phyloP scores from a whole-genome alignment of 1,140 invertebrate genomes.

The Homarus americanus region DNA sequence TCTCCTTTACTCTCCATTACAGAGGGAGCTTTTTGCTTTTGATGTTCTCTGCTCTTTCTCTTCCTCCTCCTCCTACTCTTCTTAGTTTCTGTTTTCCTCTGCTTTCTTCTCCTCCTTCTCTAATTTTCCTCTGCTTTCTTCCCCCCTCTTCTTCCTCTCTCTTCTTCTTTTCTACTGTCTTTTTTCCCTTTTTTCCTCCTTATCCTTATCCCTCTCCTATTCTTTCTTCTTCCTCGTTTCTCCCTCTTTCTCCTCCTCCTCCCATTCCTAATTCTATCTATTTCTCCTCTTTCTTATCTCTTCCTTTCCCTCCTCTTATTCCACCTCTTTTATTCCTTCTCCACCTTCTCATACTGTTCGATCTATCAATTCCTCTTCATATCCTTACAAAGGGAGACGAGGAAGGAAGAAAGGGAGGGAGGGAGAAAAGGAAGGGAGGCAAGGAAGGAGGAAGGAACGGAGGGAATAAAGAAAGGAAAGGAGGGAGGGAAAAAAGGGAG shows the following conservation, averaged over 20 bases:
- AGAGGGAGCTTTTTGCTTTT: no score
- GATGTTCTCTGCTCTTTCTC: neutral
- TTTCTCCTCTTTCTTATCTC: conserved; percentile 17
- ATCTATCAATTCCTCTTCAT: neutral
- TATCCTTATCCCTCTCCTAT: neutral
- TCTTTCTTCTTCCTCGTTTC: neutral
- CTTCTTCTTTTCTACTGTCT: neutral
- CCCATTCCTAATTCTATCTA: neutral
- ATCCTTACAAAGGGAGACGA: no score
- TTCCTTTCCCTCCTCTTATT: neutral
- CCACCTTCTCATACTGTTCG: neutral
- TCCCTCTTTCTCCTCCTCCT: neutral
- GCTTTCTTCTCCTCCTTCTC: neutral
- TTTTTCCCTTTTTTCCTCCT: neutral
- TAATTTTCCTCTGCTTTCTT: neutral
- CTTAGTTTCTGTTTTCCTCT: neutral
- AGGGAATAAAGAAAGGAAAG: no score
- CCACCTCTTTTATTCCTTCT: neutral
- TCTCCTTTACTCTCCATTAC: no score
- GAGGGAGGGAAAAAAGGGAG: no score
- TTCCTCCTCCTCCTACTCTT: neutral
- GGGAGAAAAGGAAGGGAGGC: no score
- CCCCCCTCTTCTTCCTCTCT: neutral
- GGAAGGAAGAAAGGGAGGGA: no score
- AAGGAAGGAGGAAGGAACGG: no score